Base-by-base conservation (phyloP, 2,888 invertebrate genomes). In the Halictus ligatus region DNA sequence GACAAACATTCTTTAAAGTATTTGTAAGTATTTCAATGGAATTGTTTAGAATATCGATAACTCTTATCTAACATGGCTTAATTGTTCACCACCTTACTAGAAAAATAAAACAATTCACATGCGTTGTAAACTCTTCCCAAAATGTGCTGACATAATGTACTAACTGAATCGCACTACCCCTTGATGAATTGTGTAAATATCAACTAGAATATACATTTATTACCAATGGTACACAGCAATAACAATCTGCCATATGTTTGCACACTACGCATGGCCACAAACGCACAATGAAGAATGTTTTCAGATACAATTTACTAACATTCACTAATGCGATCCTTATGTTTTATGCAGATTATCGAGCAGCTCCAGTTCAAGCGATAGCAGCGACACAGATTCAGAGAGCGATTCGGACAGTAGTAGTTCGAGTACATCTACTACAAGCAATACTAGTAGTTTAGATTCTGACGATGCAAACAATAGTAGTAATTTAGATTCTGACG, bases 401-500 rank as follows among this genome's bases (percentile, higher is more conserved):
- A 86, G 72, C 35, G 81, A 87, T 46, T 83, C 87, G n/a, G 87
- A 85, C 71, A 88, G 78, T 64, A 89, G 78, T 69, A 76, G 82
- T 64, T 82, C 86, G 0, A 92, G 86, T 78, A 91, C 89, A 73
- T 92, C 88, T 77, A 89, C 85, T 69, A 86, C 85, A 13, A 88
- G 85, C 21, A 89, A 89, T 4, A 91, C 83, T 35, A 91, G 81
- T 71, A 90, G 86, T 80, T 85, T 94, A n/a, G 94, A 94, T 80
- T 94, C 94, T 3, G 94, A 94, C 64, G 94, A 94, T 79, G 50
- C 83, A 40, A 91, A n/a, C 21, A 89, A 89, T 4, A 91, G 84
- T 35, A 91, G 81, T 71, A 90, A 86, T 80, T 85, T 94, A n/a
- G 94, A 94, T 80, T 94, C 94, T 3, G 94, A 94, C 64, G 94